Base-by-base conservation (phyloP, 2,797 vertebrate species). In the Argya squamiceps region DNA sequence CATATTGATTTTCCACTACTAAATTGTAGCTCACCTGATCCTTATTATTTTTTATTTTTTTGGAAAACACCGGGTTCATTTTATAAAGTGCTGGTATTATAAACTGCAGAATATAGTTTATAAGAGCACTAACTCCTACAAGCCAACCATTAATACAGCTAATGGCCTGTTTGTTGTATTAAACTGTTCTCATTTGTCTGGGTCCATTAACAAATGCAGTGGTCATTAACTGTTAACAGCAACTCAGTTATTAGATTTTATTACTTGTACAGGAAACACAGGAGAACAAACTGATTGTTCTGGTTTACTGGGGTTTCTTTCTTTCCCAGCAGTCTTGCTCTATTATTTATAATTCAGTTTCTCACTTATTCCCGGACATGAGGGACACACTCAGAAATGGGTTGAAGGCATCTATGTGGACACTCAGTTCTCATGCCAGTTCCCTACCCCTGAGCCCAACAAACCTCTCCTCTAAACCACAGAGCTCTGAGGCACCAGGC, bases 201-300 rank as follows among this genome's bases (percentile, higher is more conserved):
- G 91, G 89, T 87, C 87, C 94, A 97, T 97, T 96, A 97, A 97
- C 82, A 96, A 97, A 93, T 63, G 68, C 74, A 95, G 76, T 89
- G 84, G 92, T 97, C 91, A 96, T 97, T 97, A 97, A 95, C 89
- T 84, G 87, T 85, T 95, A 95, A 95, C 89, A 95, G 92, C 90
- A 88, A 92, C 77, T 92, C 79, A 96, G 82, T 97, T 96, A 95
- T 96, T 96, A 95, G 88, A 94, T 94, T 93, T 96, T 97, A 94
- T 78, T 89, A 81, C 47, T 94, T 91, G 44, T 93, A 65, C 95
- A 91, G 93, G 95, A 97, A 96, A 95, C 80, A 88, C 82, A 56
- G 58, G 65, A 96, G 90, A 92, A 88, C 80, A 94, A 95, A 96
- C 95, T 88, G 80, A 82, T 92, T 88, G 80, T 78, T 96, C 93